Conservation (phyloP, 2,113 vertebrate species). For the Sinocyclocheilus anshuiensis region DNA sequence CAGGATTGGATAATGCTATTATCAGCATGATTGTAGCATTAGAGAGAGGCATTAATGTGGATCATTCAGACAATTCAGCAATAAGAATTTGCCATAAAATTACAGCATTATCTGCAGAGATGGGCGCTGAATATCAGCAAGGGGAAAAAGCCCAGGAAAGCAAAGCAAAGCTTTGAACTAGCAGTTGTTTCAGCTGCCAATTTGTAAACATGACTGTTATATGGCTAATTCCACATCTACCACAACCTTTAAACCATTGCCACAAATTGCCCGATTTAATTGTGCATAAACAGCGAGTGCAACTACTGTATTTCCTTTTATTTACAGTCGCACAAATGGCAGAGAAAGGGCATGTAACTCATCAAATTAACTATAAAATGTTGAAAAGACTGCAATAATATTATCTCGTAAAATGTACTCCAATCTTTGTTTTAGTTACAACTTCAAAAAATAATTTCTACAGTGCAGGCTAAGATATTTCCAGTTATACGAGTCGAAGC, state of each 20-base stretch:
- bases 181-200: constrained; percentile 56
- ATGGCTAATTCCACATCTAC: constrained; percentile 43
- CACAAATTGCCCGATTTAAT: constrained; percentile 37
- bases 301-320: constrained; percentile 4
- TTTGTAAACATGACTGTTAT: constrained; percentile 59
- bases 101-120: constrained; percentile 72
- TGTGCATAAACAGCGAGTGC: constrained; percentile 3
- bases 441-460: no score
- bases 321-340: background rate
- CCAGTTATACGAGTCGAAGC: background rate
- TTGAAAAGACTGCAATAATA: background rate
- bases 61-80: constrained; percentile 73
- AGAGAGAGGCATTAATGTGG: constrained; percentile 76
- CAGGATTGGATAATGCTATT: constrained; percentile 79
- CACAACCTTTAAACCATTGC: constrained; percentile 30
- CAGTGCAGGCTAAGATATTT: background rate
- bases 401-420: background rate
- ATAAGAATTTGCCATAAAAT: constrained; percentile 76
- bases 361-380: background rate
- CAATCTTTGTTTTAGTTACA: background rate
- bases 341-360: background rate
- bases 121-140: constrained; percentile 70
- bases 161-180: constrained; percentile 72
- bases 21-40: constrained; percentile 76
- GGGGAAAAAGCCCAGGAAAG: constrained; percentile 59